A percentile compares a stretch with the other conserved stretches of the same genome.
Conservation (phyloP, 2,797 vertebrate species). For the Xenopus petersii region DNA sequence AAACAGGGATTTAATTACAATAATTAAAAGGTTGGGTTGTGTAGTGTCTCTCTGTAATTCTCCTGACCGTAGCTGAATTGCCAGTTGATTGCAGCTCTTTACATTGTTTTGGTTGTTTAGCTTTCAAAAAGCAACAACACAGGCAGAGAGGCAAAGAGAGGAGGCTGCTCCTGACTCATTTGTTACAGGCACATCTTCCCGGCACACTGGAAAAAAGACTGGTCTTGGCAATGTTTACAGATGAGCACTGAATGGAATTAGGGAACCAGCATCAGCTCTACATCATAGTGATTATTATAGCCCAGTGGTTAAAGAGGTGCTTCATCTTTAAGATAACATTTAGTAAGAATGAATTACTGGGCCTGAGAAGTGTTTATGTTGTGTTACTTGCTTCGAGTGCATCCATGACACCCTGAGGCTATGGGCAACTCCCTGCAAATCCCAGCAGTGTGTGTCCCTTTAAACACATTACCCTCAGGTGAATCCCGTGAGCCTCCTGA, state of each 20-base stretch:
- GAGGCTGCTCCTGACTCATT: slow-evolving; percentile 1
- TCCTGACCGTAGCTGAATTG: slow-evolving; percentile 39
- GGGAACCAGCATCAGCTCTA: neutral
- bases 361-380: too few species aligned
- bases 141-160: slow-evolving; percentile 22
- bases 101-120: slow-evolving; percentile 44
- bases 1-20: slow-evolving; percentile 44
- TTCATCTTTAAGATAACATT: too few species aligned
- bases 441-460: too few species aligned
- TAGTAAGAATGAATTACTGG: too few species aligned
- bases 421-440: too few species aligned
- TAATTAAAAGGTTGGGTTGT: slow-evolving; percentile 48
- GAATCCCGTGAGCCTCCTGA: too few species aligned
- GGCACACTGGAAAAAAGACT: neutral
- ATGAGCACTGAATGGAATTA: neutral
- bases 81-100: slow-evolving; percentile 42
- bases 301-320: too few species aligned
- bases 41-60: slow-evolving; percentile 41
- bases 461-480: too few species aligned
- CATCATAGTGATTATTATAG: too few species aligned
- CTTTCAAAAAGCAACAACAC: slow-evolving; percentile 34
- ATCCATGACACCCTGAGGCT: too few species aligned
- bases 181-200: neutral
- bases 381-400: too few species aligned
- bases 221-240: neutral